These are phyloP conservation scores for Tapera naevia DNA, from an alignment of 2,797 vertebrate species.

Conservation along the genomic window DNA sequence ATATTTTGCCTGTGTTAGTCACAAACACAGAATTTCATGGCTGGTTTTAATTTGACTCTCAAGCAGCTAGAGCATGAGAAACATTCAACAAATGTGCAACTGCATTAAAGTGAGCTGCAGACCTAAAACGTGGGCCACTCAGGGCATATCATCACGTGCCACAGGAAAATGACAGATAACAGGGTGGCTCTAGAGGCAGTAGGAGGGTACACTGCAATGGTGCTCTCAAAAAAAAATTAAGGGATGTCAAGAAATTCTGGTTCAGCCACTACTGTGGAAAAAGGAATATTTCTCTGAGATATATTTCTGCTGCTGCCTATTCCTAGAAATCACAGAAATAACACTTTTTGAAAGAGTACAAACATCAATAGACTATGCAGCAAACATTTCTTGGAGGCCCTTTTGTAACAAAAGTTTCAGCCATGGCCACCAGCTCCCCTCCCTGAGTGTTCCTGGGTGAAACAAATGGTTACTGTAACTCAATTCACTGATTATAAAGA, in stretches of 20 bases:
- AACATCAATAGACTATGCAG: neutral
- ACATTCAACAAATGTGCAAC: neutral
- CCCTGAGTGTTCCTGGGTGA: fast-evolving
- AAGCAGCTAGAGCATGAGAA: neutral
- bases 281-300: neutral
- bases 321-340: neutral
- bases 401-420: neutral
- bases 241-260: neutral
- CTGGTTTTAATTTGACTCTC: neutral
- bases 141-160: fast-evolving
- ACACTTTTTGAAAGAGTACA: neutral
- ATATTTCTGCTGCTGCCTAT: neutral
- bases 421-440: neutral
- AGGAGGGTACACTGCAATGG: neutral
- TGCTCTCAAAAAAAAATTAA: neutral
- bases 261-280: neutral
- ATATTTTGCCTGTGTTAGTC: neutral
- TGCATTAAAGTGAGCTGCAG: neutral
- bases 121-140: neutral
- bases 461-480: neutral
- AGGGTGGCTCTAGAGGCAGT: neutral
- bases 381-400: neutral
- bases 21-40: neutral
- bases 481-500: neutral
- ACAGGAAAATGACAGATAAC: neutral